These are phyloP conservation scores for Ictalurus furcatus DNA, from an alignment of 2,113 vertebrate species.

Conservation along the genomic window DNA sequence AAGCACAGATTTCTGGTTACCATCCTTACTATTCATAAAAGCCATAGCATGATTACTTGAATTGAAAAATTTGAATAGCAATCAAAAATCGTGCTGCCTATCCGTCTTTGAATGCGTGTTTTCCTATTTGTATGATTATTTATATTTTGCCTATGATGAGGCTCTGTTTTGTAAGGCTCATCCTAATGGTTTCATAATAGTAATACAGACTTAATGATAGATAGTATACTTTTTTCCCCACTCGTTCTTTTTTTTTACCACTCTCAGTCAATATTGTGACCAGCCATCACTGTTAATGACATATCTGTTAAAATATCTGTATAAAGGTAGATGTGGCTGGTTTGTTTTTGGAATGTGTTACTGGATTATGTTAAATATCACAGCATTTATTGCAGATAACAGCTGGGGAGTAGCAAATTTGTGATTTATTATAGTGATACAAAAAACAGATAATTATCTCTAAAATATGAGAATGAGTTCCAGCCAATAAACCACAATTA, in stretches of 20 bases:
- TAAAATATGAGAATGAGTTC: slow-evolving; percentile 63
- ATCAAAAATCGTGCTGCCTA: background rate
- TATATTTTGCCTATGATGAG: background rate
- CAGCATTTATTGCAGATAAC: slow-evolving; percentile 38
- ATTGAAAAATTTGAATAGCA: slow-evolving; percentile 7
- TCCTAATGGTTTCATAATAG: background rate
- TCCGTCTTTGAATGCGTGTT: background rate
- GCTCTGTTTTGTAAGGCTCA: background rate
- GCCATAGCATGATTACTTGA: background rate
- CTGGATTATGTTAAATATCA: background rate
- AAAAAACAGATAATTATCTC: slow-evolving; percentile 49
- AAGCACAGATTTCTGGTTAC: background rate
- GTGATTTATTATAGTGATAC: slow-evolving; percentile 52
- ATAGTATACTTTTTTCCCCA: background rate
- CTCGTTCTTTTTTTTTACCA: background rate
- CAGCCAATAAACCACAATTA: slow-evolving; percentile 63
- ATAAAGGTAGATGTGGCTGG: background rate
- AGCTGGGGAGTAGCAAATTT: slow-evolving; percentile 56
- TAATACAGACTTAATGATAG: background rate
- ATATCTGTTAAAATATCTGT: background rate
- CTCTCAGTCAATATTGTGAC: background rate
- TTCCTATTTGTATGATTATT: background rate
- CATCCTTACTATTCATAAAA: background rate
- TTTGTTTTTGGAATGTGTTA: background rate
- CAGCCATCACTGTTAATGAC: background rate